Conservation (phyloP, 2,888 invertebrate species). For the Galerucella nymphaeae region DNA sequence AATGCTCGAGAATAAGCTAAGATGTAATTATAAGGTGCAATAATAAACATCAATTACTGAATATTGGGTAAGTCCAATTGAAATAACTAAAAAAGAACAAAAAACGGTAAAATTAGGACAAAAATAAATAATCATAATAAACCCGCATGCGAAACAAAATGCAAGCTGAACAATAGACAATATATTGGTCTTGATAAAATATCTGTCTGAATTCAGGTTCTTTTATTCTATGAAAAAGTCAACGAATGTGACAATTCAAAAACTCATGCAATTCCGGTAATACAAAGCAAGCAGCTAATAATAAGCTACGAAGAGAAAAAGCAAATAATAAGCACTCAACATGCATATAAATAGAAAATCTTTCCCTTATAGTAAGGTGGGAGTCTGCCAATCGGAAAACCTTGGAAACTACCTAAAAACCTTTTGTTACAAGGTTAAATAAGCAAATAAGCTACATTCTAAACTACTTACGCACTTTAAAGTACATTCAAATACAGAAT, state of each 20-base stretch:
- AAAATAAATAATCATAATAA: slow-evolving; percentile 21
- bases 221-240: neutral
- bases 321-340: slow-evolving; percentile 43
- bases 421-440: slow-evolving; percentile 54
- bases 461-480: slow-evolving; percentile 55
- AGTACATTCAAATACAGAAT: slow-evolving; percentile 50
- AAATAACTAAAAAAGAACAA: slow-evolving; percentile 59
- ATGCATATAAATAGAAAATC: slow-evolving; percentile 57
- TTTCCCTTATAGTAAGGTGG: slow-evolving; percentile 68
- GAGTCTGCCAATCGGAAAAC: slow-evolving; percentile 61
- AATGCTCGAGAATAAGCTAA: too few relatives aligned
- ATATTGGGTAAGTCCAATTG: slow-evolving; percentile 62
- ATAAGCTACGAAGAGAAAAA: slow-evolving; percentile 9
- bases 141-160: neutral
- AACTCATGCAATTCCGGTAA: slow-evolving; percentile 16
- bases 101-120: slow-evolving; percentile 46
- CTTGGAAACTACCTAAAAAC: slow-evolving; percentile 57
- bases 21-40: slow-evolving; percentile 56
- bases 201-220: neutral
- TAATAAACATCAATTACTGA: slow-evolving; percentile 60
- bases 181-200: neutral
- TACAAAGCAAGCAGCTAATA: slow-evolving; percentile 16
- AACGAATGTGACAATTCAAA: neutral
- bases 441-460: slow-evolving; percentile 60
- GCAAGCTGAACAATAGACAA: neutral